phyloP scores from a whole-genome alignment of 2,888 invertebrate genomes.

The Philhelius pedissequus region DNA sequence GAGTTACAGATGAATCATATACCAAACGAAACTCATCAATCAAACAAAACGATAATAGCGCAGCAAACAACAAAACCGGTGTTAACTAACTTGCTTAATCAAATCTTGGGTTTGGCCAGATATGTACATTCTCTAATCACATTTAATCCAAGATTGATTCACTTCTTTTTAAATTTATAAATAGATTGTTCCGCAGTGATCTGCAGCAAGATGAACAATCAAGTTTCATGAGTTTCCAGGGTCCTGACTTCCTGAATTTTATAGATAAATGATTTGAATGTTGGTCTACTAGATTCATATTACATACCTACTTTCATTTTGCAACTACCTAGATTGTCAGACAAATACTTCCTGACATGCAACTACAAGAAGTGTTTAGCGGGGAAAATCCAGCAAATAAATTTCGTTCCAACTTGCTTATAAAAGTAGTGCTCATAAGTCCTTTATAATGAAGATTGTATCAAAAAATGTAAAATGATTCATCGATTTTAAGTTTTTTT shows the following conservation, averaged over 20 bases:
- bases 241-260: neutral
- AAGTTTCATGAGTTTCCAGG: neutral
- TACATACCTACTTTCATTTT: slow-evolving; percentile 9
- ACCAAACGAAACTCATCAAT: slow-evolving; percentile 1
- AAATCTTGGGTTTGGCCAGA: slow-evolving; percentile 28
- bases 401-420: neutral
- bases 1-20: neutral
- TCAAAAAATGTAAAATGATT: neutral
- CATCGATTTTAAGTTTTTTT: neutral
- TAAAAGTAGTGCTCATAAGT: neutral
- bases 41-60: neutral
- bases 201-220: neutral
- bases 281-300: neutral
- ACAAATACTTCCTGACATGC: neutral
- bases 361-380: neutral
- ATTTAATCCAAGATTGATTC: neutral
- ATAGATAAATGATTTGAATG: neutral
- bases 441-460: neutral
- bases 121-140: slow-evolving; percentile 17
- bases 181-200: neutral
- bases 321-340: neutral
- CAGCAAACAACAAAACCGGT: slow-evolving; percentile 16
- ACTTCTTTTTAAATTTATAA: neutral
- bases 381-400: neutral
- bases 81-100: slow-evolving; percentile 26